Conservation (phyloP, 2,797 vertebrate genomes). For the Euthynnus affinis region DNA sequence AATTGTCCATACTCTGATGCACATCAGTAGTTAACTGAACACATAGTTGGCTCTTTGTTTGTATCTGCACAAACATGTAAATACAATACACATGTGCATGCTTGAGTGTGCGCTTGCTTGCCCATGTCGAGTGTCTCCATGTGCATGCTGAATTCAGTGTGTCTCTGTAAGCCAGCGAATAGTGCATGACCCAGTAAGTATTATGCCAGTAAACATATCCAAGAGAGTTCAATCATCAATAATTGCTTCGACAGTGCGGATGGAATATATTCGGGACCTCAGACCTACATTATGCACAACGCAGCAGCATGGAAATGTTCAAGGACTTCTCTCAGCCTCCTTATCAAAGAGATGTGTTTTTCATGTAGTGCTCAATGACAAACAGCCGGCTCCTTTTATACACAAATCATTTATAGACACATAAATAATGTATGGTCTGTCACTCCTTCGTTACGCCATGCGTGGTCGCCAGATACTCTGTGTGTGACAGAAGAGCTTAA, state of each 20-base stretch:
- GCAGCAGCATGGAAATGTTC: constrained; percentile 31
- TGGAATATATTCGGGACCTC: constrained; percentile 50
- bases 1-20: background rate
- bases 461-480: constrained; percentile 5
- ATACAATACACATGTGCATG: background rate
- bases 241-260: constrained; percentile 36
- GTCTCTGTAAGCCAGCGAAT: constrained; percentile 32
- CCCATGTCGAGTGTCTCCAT: constrained; percentile 4
- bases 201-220: constrained; percentile 41
- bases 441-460: constrained; percentile 15
- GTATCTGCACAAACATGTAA: background rate
- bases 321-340: constrained; percentile 42
- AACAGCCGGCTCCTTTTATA: constrained; percentile 47
- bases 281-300: constrained; percentile 42
- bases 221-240: constrained; percentile 53
- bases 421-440: constrained; percentile 57
- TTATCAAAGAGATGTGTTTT: constrained; percentile 57
- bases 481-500: constrained; percentile 30
- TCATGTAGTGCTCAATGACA: constrained; percentile 39
- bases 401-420: constrained; percentile 52
- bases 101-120: constrained; percentile 23
- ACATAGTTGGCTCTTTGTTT: constrained; percentile 19
- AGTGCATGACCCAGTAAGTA: constrained; percentile 40
- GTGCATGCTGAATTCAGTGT: constrained; percentile 13
- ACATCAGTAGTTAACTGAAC: background rate